A percentile compares a stretch with the other conserved stretches of the same genome.
phyloP scores from a whole-genome alignment of 2,113 vertebrate species.

The Australoheros scitulus region DNA sequence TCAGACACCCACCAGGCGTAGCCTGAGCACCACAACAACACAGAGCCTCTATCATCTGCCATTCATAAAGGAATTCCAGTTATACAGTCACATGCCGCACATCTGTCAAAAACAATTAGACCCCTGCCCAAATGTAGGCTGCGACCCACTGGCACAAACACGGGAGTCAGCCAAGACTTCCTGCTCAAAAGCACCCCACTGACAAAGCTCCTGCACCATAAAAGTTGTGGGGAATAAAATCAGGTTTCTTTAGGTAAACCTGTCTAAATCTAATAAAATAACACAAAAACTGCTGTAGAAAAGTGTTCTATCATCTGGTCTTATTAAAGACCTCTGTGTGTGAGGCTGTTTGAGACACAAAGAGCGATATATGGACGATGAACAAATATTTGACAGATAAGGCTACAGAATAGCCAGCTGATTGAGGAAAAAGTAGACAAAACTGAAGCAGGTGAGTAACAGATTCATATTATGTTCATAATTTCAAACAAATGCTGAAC shows the following conservation, averaged over 20 bases:
- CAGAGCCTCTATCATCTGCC: conserved; percentile 68
- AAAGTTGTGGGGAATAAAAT: neutral
- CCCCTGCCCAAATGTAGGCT: conserved; percentile 33
- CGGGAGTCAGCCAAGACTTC: conserved; percentile 38
- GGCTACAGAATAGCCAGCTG: neutral
- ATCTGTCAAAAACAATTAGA: conserved; percentile 72
- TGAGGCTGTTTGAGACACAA: neutral
- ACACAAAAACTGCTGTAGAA: neutral
- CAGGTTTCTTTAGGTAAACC: neutral
- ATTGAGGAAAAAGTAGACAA: neutral
- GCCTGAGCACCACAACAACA: conserved; percentile 52
- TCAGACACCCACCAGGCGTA: conserved; percentile 64
- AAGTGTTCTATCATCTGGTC: neutral
- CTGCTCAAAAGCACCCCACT: conserved; percentile 18
- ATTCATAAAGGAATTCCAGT: conserved; percentile 67
- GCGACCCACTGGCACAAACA: conserved; percentile 42
- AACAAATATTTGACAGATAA: neutral
- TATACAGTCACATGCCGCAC: conserved; percentile 69
- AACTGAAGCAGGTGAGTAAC: neutral
- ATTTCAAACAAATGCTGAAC: neutral
- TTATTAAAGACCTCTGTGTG: neutral
- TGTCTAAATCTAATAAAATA: neutral
- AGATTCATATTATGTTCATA: no score
- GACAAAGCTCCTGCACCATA: neutral
- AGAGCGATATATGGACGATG: neutral